Evolutionary conservation across 2,888 invertebrate species (phyloP), one percentile per base, ranked within the genome.

Genomic region (Cheilosia urbana): DNA sequence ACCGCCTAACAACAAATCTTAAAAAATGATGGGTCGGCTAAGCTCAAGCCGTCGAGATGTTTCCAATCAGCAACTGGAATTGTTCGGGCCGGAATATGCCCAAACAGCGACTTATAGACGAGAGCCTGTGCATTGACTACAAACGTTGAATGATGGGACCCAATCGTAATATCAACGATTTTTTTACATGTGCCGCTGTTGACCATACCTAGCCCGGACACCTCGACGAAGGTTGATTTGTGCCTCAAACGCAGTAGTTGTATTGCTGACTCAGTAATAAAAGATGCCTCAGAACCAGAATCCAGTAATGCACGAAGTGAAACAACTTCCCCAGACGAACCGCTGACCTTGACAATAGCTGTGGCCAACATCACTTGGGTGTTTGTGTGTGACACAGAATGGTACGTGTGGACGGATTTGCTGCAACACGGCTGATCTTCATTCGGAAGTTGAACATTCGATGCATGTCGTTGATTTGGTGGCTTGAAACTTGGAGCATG

Each of bases 171-270:
- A 9, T 57, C 57, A 42, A 69, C 68, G 40, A 55, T n/a, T 27
- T n/a, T 58, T 4, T 58, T 58, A 9, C 62, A 72, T 9, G 19
- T 40, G 72, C 40, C 47, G 15, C 57, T 60, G 53, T n/a, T 60
- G 49, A 60, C 60, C 49, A 72, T 24, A 24, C 71, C 60, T 49
- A 72, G 40, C 51, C 60, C 51, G 11, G 60, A 72, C 15, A 72
- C 72, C 24, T 60, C 60, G 60, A 60, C 40, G 17, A 4, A 13
- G 15, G 37, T 37, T 40, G 34, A 55, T 30, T 55, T 30, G 27
- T 55, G 55, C n/a, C 11, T 27, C 17, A 17, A 30, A n/a, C n/a
- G 30, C 6, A 47, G 17, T 5, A 47, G 17, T 47, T 47, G 47
- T 11, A 19, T 17, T 47, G 47, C 47, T 47, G 47, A 19, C 3